These are phyloP conservation scores for Hydrolagus affinis DNA, from an alignment of 2,113 vertebrate species.

Conservation along the genomic window DNA sequence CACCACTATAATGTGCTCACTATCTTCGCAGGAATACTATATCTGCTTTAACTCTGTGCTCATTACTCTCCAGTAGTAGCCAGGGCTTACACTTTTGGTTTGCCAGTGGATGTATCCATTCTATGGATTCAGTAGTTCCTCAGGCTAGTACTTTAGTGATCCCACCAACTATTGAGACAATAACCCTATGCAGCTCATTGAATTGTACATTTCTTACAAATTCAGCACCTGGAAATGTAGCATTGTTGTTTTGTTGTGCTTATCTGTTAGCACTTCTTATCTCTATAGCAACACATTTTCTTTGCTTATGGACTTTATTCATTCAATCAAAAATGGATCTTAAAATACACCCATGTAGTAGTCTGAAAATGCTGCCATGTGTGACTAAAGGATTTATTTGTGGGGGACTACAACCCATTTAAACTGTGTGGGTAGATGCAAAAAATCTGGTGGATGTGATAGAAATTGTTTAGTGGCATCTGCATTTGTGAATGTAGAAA, in stretches of 20 bases:
- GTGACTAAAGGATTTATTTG: not conserved
- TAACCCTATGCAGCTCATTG: not conserved
- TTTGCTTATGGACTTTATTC: not conserved
- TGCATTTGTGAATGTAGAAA: not conserved
- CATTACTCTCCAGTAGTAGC: not conserved
- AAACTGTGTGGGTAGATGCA: not conserved
- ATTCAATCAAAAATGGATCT: not conserved
- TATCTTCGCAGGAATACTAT: too few relatives aligned
- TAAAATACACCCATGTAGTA: too few relatives aligned
- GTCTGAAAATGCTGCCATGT: not conserved
- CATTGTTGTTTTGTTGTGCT: not conserved
- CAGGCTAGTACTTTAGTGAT: not conserved
- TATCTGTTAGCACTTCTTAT: not conserved
- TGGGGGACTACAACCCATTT: not conserved
- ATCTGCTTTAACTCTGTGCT: not conserved
- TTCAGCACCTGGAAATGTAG: not conserved
- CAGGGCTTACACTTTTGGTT: not conserved
- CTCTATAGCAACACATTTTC: not conserved
- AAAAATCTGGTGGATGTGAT: not conserved
- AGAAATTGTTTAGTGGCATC: not conserved
- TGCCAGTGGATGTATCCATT: not conserved
- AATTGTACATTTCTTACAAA: not conserved
- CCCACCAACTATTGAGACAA: not conserved
- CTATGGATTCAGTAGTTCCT: too few relatives aligned
- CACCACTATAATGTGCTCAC: too few relatives aligned